Evolutionary conservation across 2,888 invertebrate genomes (phyloP).

Genomic region (Acanthosepion esculentum): DNA sequence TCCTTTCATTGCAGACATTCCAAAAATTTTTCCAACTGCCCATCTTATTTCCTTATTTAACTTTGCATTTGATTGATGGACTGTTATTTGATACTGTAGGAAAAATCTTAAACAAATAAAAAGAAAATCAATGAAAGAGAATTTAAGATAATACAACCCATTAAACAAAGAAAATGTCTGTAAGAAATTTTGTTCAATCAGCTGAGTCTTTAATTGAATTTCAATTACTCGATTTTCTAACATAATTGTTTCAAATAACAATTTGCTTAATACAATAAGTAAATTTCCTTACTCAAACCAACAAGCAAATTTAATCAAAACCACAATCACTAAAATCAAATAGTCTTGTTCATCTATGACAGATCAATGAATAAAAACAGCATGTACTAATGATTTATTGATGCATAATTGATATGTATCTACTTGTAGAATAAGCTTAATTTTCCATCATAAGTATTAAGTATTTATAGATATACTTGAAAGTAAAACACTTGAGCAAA

Average conservation of each 20-base stretch:
- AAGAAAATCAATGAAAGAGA: neutral
- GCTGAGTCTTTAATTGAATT: neutral
- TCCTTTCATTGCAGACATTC: neutral
- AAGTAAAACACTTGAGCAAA: neutral
- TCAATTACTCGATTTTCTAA: neutral
- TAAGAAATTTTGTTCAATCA: neutral
- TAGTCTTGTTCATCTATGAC: conserved; percentile 1
- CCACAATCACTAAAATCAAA: neutral
- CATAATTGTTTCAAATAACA: neutral
- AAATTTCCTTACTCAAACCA: neutral
- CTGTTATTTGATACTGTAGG: neutral
- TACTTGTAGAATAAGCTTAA: neutral
- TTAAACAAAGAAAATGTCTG: neutral
- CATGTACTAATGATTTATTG: neutral
- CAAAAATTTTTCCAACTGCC: neutral
- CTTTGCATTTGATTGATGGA: neutral
- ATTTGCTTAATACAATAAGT: neutral
- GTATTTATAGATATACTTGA: neutral
- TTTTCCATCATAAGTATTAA: neutral
- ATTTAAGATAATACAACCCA: neutral
- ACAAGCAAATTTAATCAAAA: neutral
- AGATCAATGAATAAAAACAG: neutral
- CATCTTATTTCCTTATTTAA: neutral
- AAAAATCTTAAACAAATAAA: neutral
- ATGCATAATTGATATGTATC: neutral